Evolutionary conservation across 2,113 vertebrate genomes (phyloP).

Genomic region (mouse (Mus musculus)): DNA sequence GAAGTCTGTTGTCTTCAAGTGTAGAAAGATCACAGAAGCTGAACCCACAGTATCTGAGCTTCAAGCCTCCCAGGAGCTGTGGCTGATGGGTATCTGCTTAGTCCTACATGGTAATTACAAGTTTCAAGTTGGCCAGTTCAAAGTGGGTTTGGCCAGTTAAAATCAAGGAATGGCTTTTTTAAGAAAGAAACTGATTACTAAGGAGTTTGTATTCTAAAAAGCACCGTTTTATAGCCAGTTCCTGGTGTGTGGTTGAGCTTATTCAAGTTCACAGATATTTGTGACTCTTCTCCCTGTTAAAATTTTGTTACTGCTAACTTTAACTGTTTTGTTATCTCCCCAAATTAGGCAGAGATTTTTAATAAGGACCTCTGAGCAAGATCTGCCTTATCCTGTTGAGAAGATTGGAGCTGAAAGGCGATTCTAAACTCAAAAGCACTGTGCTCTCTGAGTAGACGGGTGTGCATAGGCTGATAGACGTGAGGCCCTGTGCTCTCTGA

Average conservation of each 20-base stretch:
- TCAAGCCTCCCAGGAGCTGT: background rate
- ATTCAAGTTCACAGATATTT: constrained; percentile 58
- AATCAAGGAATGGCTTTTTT: constrained; percentile 64
- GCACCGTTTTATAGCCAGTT: constrained; percentile 46
- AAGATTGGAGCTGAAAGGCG: constrained; percentile 20
- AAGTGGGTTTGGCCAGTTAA: constrained; percentile 54
- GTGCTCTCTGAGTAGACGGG: background rate
- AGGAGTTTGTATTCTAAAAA: constrained; percentile 39
- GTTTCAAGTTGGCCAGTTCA: constrained; percentile 30
- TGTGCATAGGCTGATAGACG: background rate
- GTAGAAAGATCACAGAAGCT: constrained; percentile 52
- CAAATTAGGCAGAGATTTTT: constrained; percentile 54
- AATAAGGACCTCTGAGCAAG: constrained; percentile 41
- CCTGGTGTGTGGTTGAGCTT: constrained; percentile 57
- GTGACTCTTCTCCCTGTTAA: constrained; percentile 16
- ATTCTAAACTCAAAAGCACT: constrained; percentile 54
- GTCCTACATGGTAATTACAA: constrained; percentile 63
- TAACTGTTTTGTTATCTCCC: constrained; percentile 54
- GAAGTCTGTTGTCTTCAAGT: constrained; percentile 53
- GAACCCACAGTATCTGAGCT: background rate
- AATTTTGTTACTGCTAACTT: constrained; percentile 51
- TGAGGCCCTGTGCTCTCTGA: background rate
- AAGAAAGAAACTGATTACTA: constrained; percentile 68
- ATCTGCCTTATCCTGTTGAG: constrained; percentile 54
- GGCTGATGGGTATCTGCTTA: constrained; percentile 21